These are phyloP conservation scores for Stenchaetothrips biformis DNA, from an alignment of 2,888 invertebrate species.

Conservation along the genomic window DNA sequence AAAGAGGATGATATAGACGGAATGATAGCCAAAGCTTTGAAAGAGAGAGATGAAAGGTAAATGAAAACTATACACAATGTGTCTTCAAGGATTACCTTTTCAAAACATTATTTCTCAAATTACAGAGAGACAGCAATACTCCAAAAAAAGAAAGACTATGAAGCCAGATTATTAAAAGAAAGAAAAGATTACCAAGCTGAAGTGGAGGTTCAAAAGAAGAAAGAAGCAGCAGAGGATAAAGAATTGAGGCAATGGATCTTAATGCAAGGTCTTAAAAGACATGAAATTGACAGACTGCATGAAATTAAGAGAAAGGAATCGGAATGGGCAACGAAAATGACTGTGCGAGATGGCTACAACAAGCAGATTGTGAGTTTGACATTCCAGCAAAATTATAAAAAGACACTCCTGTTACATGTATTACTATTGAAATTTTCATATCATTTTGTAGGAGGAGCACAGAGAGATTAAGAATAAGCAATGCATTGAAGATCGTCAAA, in stretches of 20 bases:
- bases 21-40: background rate
- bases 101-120: background rate
- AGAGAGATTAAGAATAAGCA: background rate
- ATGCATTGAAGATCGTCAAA: background rate
- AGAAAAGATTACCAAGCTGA: background rate
- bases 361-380: background rate
- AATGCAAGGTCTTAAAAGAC: background rate
- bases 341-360: background rate
- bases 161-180: background rate
- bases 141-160: background rate
- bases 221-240: background rate
- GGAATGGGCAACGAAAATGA: background rate
- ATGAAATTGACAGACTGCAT: background rate
- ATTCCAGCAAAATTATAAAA: no score
- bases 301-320: constrained; percentile 2
- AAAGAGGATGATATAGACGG: background rate
- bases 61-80: background rate
- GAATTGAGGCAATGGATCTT: background rate
- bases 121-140: background rate
- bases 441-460: background rate
- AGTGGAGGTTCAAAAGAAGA: background rate
- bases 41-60: background rate
- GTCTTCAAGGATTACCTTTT: background rate
- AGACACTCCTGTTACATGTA: background rate
- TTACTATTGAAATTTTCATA: background rate